Base-by-base conservation (phyloP, 2,888 invertebrate species). In the Augochlorella aurata region DNA sequence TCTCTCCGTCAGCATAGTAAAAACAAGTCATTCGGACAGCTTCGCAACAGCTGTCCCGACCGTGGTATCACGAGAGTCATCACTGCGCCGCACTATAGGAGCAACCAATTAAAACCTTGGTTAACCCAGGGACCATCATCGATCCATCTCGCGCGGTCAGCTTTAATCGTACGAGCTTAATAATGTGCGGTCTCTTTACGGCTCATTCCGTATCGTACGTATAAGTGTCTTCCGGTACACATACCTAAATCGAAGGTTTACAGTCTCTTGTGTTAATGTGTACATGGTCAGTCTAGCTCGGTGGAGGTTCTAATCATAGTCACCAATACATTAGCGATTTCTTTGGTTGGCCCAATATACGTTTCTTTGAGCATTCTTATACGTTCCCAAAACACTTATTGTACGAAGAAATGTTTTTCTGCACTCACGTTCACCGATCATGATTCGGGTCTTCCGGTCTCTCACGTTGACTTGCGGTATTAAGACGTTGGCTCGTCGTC, bases 401-500 rank as follows among this genome's bases (percentile, higher is more conserved):
- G 77, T 67, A 77, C 67, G 73, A 73, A 29, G 63, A 76, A 79
- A 87, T 79, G 75, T 83, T 47, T 83, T 44, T 50, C 81, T 75
- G 65, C 74, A 79, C 75, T 74, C 79, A 76, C 65, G 63, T 79
- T 73, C 66, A 82, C 70, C 77, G 50, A 86, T 78, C 65, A 70
- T 80, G 77, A 70, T 73, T 69, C 65, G 71, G 68, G 77, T 66
- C 72, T 75, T 77, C 58, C 71, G 69, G 58, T 38, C 63, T 63
- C 58, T 82, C 78, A 75, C 61, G 8, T 10, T 63, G 58, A 8
- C 66, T 69, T 58, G 38, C 54, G 29, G 65, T 67, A 92, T 92
- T 93, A 93, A 88, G 93, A 93, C 45, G 86, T 85, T 69, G 91
- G 77, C 75, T 93, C 93, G 38, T 93, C 93, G 79, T 96, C 96